phyloP scores from a whole-genome alignment of 2,113 vertebrate species.

The Ceratotherium simum region DNA sequence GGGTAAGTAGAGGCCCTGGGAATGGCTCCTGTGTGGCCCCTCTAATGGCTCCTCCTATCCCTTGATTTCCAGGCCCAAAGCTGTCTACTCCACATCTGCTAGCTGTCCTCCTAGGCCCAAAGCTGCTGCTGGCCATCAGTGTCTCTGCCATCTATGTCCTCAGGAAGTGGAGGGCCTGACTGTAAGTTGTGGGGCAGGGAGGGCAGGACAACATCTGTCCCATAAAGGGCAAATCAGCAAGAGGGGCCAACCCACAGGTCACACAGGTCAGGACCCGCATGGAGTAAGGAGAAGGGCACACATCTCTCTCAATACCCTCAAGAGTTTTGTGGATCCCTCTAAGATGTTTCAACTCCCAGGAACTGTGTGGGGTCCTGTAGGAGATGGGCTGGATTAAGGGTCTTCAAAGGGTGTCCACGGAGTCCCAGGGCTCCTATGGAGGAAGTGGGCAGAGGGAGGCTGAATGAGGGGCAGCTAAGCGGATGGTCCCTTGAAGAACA shows the following conservation, averaged over 20 bases:
- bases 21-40: fast-evolving
- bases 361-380: background rate
- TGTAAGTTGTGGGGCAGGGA: background rate
- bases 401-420: no score
- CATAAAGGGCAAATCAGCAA: background rate
- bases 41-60: background rate
- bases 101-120: background rate
- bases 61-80: background rate
- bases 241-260: fast-evolving
- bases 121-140: background rate
- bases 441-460: fast-evolving
- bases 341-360: no score
- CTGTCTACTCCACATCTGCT: fast-evolving
- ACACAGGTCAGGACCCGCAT: background rate
- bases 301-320: no score
- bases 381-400: no score
- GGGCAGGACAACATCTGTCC: background rate
- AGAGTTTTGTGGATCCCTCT: no score
- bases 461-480: background rate
- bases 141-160: background rate
- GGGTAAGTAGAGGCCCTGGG: background rate
- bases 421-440: background rate
- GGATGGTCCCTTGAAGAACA: background rate
- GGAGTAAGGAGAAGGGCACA: no score
- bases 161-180: background rate